phyloP scores from a whole-genome alignment of 2,797 vertebrate genomes.

The Microctenopoma lineatum region DNA sequence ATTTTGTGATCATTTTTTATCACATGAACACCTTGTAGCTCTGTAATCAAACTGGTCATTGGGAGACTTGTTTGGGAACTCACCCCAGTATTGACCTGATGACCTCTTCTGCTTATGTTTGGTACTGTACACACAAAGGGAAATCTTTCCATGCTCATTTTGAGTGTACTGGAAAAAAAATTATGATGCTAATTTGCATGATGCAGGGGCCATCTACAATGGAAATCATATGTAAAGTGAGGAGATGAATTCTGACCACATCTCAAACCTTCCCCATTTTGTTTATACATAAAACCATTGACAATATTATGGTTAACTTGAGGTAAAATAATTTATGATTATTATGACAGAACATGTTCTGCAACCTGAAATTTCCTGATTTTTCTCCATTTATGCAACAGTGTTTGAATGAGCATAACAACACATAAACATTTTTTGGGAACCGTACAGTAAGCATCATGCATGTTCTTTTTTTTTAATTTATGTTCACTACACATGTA shows the following conservation, averaged over 20 bases:
- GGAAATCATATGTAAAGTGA: conserved; percentile 84
- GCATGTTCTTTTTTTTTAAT: not conserved
- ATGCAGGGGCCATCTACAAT: conserved; percentile 73
- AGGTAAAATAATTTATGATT: conserved; percentile 25
- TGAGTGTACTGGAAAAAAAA: conserved; percentile 50
- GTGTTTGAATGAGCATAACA: not conserved
- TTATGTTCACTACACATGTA: not conserved
- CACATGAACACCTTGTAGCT: not conserved
- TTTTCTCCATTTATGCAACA: not conserved
- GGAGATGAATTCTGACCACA: conserved; percentile 75
- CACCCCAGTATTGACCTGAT: not conserved
- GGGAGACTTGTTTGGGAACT: not conserved
- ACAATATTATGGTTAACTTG: conserved; percentile 28
- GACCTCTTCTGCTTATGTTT: conserved; percentile 7
- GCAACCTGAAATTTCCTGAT: not conserved
- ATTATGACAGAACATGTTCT: conserved; percentile 3
- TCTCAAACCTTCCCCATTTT: conserved; percentile 54
- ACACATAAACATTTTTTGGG: not conserved
- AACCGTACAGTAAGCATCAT: not conserved
- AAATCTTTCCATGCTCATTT: conserved; percentile 65
- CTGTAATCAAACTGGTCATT: not conserved
- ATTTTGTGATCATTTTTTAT: not conserved
- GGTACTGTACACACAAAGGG: conserved; percentile 40
- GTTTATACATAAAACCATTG: conserved; percentile 49
- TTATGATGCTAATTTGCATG: conserved; percentile 76